These are phyloP conservation scores for Eristalis tenax DNA, from an alignment of 2,888 invertebrate species.

Conservation along the genomic window DNA sequence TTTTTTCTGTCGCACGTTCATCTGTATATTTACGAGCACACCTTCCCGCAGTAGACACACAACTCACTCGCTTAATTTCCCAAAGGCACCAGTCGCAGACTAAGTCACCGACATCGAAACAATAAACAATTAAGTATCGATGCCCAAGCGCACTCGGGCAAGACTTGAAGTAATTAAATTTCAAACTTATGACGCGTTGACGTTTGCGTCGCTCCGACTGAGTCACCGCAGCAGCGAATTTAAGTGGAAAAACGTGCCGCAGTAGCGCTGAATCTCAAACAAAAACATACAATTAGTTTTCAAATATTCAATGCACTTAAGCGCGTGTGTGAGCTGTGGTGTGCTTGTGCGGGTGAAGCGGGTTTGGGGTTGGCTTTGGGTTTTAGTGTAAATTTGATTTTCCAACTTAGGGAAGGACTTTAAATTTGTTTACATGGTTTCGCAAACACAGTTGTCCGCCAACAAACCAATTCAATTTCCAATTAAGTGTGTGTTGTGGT, in stretches of 20 bases:
- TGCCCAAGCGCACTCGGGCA: not conserved
- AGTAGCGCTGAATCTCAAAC: not conserved
- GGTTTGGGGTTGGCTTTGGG: too few relatives aligned
- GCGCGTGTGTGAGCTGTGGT: not conserved
- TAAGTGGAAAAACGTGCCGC: not conserved
- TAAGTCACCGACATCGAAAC: not conserved
- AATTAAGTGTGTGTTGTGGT: conserved; percentile 46
- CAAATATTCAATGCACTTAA: not conserved
- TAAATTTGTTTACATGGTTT: conserved; percentile 36
- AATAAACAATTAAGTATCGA: not conserved
- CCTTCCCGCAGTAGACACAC: not conserved
- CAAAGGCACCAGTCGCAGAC: not conserved
- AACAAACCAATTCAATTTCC: conserved; percentile 60
- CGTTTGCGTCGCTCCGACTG: not conserved
- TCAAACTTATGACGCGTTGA: not conserved
- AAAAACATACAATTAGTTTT: not conserved
- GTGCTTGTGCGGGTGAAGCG: not conserved
- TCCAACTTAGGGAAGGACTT: conserved; percentile 35
- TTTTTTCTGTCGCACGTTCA: not conserved
- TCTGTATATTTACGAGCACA: not conserved
- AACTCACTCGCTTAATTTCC: not conserved
- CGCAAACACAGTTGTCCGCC: conserved; percentile 59
- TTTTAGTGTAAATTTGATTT: conserved; percentile 45
- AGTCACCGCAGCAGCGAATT: not conserved
- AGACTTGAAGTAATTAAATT: not conserved